Conservation (phyloP, 2,888 invertebrate species). For the Trilocha varians region DNA sequence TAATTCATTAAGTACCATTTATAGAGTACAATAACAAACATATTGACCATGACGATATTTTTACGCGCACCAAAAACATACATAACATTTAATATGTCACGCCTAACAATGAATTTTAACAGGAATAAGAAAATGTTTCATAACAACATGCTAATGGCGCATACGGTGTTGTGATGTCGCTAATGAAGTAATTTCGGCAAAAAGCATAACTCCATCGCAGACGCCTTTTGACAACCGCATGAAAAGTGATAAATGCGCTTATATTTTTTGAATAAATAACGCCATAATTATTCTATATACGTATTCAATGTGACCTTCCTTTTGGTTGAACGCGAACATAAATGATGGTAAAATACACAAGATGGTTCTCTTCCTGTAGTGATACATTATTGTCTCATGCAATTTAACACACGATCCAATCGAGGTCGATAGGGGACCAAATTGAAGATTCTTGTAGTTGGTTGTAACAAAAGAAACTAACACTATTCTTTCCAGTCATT, state of each 20-base stretch:
- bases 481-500: not conserved
- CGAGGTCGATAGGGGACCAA: not conserved
- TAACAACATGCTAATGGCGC: constrained; percentile 41
- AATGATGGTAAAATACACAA: not conserved
- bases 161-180: constrained; percentile 32
- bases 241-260: constrained; percentile 39
- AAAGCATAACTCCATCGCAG: constrained; percentile 25
- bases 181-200: constrained; percentile 48
- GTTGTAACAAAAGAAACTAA: not conserved
- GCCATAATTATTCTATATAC: constrained; percentile 18
- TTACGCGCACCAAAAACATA: constrained; percentile 2
- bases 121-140: constrained; percentile 33
- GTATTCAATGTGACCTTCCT: constrained; percentile 9
- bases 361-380: constrained; percentile 6
- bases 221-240: constrained; percentile 40
- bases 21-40: not conserved
- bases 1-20: too few species aligned
- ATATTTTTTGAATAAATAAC: constrained; percentile 20
- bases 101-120: constrained; percentile 18
- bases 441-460: not conserved
- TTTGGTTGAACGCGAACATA: constrained; percentile 4
- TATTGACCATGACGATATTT: constrained; percentile 8
- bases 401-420: constrained; percentile 4
- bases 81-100: constrained; percentile 3
- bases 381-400: constrained; percentile 4